Evolutionary conservation across 1,140 invertebrate genomes (phyloP).

Genomic region (Asbolus verrucosus): DNA sequence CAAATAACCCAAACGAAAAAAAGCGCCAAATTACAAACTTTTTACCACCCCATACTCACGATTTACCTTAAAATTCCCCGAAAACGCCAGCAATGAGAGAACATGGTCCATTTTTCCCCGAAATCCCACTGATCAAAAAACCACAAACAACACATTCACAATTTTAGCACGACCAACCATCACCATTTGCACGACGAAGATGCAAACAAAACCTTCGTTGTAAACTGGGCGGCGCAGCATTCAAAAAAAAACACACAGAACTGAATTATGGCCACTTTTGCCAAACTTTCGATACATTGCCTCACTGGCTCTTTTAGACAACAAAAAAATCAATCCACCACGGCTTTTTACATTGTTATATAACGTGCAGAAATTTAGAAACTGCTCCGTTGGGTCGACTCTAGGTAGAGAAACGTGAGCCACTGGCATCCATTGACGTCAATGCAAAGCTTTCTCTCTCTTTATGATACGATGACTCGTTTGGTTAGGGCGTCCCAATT

Average conservation of each 20-base stretch:
- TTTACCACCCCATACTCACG: background rate
- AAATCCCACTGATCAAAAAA: background rate
- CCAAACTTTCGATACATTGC: no score
- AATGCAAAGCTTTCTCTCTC: slow-evolving; percentile 50
- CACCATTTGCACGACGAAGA: slow-evolving; percentile 19
- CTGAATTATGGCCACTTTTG: no score
- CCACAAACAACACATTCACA: slow-evolving; percentile 7
- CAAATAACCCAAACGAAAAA: no score
- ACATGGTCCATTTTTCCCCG: slow-evolving; percentile 21
- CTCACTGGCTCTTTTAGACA: no score
- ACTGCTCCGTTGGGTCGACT: background rate
- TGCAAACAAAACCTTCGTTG: background rate
- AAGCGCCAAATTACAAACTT: background rate
- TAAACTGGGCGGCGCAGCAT: background rate
- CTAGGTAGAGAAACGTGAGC: slow-evolving; percentile 45
- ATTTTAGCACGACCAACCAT: slow-evolving; percentile 10
- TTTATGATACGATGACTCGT: slow-evolving; percentile 38
- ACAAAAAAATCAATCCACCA: no score
- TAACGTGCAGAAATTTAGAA: slow-evolving; percentile 16
- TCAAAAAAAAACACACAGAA: no score
- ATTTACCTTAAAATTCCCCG: slow-evolving; percentile 33
- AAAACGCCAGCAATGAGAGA: slow-evolving; percentile 23
- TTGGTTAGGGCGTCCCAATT: slow-evolving; percentile 42
- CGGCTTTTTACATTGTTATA: no score
- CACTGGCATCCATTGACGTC: slow-evolving; percentile 51